phyloP scores from a whole-genome alignment of 2,113 vertebrate genomes.

The Thymallus thymallus region DNA sequence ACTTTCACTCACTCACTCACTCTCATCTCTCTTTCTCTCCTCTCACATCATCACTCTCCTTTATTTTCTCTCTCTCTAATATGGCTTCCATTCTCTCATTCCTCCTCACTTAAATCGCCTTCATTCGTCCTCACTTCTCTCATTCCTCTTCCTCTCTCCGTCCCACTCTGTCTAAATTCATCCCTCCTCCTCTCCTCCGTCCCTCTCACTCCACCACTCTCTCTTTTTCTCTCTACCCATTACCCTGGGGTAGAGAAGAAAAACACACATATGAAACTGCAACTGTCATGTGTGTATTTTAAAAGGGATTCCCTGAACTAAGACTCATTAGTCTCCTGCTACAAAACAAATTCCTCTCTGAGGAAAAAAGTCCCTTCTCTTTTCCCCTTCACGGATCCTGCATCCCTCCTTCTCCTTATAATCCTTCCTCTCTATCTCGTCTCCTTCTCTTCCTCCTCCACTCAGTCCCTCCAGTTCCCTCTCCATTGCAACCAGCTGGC shows the following conservation, averaged over 20 bases:
- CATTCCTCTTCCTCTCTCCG: conserved; percentile 5
- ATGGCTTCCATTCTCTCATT: neutral
- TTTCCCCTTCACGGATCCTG: neutral
- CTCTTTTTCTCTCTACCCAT: neutral
- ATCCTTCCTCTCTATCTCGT: too few species aligned
- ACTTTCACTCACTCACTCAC: too few species aligned
- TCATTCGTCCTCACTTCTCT: neutral
- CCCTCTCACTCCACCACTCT: conserved; percentile 8
- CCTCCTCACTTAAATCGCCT: neutral
- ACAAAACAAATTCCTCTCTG: conserved; percentile 11
- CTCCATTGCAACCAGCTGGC: too few species aligned
- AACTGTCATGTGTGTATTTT: too few species aligned
- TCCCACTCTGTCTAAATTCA: conserved; percentile 14
- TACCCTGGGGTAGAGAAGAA: neutral
- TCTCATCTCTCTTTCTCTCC: neutral
- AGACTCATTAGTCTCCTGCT: conserved; percentile 24
- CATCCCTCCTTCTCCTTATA: too few species aligned
- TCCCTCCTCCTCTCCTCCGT: conserved; percentile 17
- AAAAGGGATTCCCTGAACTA: conserved; percentile 2
- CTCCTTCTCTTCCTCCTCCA: neutral
- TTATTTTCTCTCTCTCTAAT: conserved; percentile 5
- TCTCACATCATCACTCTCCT: neutral
- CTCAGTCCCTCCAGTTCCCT: too few species aligned
- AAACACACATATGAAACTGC: too few species aligned
- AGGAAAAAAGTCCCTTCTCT: neutral